A percentile compares a stretch with the other conserved stretches of the same genome.
Evolutionary conservation across 2,888 invertebrate genomes (phyloP).

Genomic region (Rhagophthalmus giganteus): DNA sequence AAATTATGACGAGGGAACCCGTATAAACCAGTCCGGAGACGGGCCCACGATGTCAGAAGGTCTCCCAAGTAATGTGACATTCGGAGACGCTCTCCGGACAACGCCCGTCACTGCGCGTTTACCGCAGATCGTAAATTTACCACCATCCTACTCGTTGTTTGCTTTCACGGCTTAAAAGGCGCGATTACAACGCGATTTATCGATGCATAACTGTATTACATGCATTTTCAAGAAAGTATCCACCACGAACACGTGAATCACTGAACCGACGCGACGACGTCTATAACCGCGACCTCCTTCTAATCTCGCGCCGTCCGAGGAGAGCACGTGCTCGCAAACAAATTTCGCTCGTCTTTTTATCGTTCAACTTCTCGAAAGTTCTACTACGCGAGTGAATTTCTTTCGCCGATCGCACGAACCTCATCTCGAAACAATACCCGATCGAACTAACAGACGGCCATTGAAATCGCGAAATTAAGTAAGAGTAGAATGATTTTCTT

Average conservation of each 20-base stretch:
- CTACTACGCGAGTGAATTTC: too few relatives aligned
- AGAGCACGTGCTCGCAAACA: too few relatives aligned
- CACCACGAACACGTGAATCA: slow-evolving; percentile 13
- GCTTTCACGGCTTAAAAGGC: slow-evolving; percentile 28
- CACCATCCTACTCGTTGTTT: slow-evolving; percentile 30
- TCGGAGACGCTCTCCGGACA: slow-evolving; percentile 30
- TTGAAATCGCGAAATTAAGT: too few relatives aligned
- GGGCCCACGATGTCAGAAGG: slow-evolving; percentile 29
- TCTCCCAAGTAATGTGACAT: slow-evolving; percentile 33
- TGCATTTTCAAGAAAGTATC: slow-evolving; percentile 20
- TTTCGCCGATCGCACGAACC: too few relatives aligned
- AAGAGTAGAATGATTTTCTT: too few relatives aligned
- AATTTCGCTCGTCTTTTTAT: too few relatives aligned
- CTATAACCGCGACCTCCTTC: not conserved
- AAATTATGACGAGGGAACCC: slow-evolving; percentile 34
- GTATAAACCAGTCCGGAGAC: slow-evolving; percentile 34
- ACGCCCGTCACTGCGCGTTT: slow-evolving; percentile 29
- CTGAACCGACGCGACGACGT: slow-evolving; percentile 4
- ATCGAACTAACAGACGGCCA: too few relatives aligned
- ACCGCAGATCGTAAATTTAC: slow-evolving; percentile 28
- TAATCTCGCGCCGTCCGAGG: too few relatives aligned
- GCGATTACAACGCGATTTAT: slow-evolving; percentile 24
- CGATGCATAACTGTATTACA: slow-evolving; percentile 21
- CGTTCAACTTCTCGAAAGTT: not conserved
- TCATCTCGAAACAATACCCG: too few relatives aligned